Evolutionary conservation across 2,888 invertebrate genomes (phyloP).

Genomic region (Phragmatobia fuliginosa): DNA sequence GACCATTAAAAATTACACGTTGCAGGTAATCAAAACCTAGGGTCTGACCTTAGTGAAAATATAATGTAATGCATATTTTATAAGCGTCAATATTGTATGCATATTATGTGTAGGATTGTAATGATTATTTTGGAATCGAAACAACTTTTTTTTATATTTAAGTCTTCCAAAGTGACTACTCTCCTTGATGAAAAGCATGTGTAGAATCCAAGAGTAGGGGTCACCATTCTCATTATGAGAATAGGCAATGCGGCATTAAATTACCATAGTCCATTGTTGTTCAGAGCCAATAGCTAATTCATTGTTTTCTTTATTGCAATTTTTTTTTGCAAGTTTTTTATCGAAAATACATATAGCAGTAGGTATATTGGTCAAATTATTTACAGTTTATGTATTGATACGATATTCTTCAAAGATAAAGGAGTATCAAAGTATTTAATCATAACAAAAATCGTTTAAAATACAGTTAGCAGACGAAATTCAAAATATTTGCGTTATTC

Average conservation of each 20-base stretch:
- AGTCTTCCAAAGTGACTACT: too few species aligned
- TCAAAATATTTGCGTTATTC: constrained; percentile 20
- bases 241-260: too few species aligned
- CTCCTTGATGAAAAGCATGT: too few species aligned
- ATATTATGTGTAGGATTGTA: neutral
- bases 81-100: neutral
- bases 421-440: neutral
- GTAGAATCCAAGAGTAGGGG: too few species aligned
- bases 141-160: too few species aligned
- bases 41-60: neutral
- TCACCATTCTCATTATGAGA: too few species aligned
- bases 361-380: neutral
- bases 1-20: too few species aligned
- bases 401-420: neutral
- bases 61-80: too few species aligned
- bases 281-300: too few species aligned
- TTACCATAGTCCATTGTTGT: too few species aligned
- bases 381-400: neutral
- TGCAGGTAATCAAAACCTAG: neutral
- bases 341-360: neutral
- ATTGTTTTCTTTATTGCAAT: neutral
- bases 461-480: constrained; percentile 31
- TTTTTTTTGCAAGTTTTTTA: neutral
- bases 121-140: neutral
- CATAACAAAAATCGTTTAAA: constrained; percentile 9